Base-by-base conservation (phyloP, 2,113 vertebrate species). In the Oncorhynchus keta region DNA sequence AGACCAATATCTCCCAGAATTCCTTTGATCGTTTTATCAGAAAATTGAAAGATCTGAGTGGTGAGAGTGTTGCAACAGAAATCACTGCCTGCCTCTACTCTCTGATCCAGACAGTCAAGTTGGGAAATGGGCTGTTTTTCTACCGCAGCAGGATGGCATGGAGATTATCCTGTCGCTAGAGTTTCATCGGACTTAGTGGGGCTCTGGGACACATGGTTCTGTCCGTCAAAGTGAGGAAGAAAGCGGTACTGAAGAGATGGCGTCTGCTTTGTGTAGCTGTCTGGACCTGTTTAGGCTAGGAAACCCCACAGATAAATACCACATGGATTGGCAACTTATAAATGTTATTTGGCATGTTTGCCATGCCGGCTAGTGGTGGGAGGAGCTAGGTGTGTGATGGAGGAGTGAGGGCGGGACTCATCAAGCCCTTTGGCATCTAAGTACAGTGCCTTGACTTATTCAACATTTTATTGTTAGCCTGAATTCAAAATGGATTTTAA, bases 131-230 rank as follows among this genome's bases (percentile, higher is more conserved):
- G 79, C 83, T 89, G 82, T 84, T 90, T 70, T 89, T 73, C 65
- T 84, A 64, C 59, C 35, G 22, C 75, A n/a, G 28, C 66, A 64
- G 75, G 75, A 71, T 77, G 57, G 39, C 24, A 45, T 68, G 80
- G 76, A 85, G 83, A 90, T 90, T 85, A 91, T 85, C 80, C 71
- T 48, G 76, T 85, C 9, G 70, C 65, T 89, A 79, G 76, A 80
- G 89, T 89, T 87, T 91, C 89, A 90, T 79, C 65, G 84, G 86
- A 85, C 48, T 84, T 81, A 85, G 28, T n/a, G 28, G 65, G 14
- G 74, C 86, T 84, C 73, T 13, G 75, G 51, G 3, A 28, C 91
- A 92, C 85, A 88, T 92, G 91, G 83, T 77, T 67, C 86, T 90
- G 91, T 92, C 91, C 9, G 5, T 92, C 90, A 92, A 87, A 84